Conservation (phyloP, 2,888 invertebrate species). For the Polydrusus pterygomalis region DNA sequence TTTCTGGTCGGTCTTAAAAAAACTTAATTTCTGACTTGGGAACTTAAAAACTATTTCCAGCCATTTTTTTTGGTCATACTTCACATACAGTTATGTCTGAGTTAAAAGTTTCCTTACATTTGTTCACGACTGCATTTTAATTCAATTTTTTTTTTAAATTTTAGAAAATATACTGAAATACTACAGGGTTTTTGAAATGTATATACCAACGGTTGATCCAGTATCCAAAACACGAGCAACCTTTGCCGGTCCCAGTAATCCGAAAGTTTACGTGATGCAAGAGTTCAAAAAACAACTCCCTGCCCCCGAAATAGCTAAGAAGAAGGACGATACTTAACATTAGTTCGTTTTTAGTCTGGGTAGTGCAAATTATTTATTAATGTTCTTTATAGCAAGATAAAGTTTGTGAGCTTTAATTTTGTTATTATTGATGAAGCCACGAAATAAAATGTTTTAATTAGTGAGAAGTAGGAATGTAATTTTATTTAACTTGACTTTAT, state of each 20-base stretch:
- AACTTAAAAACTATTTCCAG: no score
- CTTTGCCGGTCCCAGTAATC: conserved; percentile 67
- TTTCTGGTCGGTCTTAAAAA: no score
- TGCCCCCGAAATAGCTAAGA: conserved; percentile 44
- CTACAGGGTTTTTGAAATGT: conserved; percentile 80
- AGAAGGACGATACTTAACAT: conserved; percentile 40
- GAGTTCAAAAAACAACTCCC: conserved; percentile 57
- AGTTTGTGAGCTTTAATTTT: not conserved
- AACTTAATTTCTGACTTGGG: no score
- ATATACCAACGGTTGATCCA: conserved; percentile 75
- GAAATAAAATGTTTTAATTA: conserved; percentile 11
- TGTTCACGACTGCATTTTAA: no score
- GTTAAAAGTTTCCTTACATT: no score
- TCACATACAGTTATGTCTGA: no score
- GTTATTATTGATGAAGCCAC: not conserved
- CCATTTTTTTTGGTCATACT: no score
- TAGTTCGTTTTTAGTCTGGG: conserved; percentile 16
- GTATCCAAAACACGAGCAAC: conserved; percentile 61
- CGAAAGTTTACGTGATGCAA: conserved; percentile 60
- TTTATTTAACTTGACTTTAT: no score
- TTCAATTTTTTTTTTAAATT: conserved; percentile 46
- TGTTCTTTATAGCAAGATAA: not conserved
- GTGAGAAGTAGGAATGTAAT: no score
- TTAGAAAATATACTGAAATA: conserved; percentile 71
- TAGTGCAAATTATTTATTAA: conserved; percentile 10